phyloP scores from a whole-genome alignment of 2,797 vertebrate species.

The Vespertilio murinus region DNA sequence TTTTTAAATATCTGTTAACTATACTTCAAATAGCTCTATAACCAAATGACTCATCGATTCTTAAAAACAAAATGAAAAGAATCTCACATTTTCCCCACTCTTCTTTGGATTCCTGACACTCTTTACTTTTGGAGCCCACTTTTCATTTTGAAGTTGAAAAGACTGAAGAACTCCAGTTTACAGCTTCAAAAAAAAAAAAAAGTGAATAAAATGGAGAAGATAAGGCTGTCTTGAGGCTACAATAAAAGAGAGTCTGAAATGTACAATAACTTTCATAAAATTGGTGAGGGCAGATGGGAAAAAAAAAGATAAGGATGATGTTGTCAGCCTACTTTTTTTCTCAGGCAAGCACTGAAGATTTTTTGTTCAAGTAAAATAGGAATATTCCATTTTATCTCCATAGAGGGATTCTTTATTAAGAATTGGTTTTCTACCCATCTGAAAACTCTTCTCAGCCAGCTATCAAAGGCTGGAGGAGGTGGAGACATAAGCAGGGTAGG shows the following conservation, averaged over 20 bases:
- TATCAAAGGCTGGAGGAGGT: not conserved
- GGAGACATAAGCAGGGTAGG: not conserved
- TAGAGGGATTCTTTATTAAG: not conserved
- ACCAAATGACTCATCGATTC: not conserved
- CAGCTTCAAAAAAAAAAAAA: not conserved
- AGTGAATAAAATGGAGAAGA: not conserved
- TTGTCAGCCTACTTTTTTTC: not conserved
- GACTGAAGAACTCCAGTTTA: not conserved
- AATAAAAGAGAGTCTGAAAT: not conserved
- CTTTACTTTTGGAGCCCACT: conserved; percentile 20
- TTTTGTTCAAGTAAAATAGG: not conserved
- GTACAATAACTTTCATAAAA: not conserved
- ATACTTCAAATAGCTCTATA: not conserved
- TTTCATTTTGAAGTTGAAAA: conserved; percentile 12
- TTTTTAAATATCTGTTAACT: not conserved
- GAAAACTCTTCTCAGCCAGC: not conserved
- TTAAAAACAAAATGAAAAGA: conserved; percentile 7
- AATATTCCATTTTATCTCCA: not conserved
- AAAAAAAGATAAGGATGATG: not conserved
- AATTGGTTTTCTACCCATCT: not conserved
- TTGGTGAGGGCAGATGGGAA: not conserved
- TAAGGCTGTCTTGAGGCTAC: not conserved
- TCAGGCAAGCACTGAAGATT: not conserved
- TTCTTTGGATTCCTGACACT: not conserved
- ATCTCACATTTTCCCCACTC: not conserved